Percentiles rank a stretch among this genome's conserved stretches.
Evolutionary conservation across 2,888 invertebrate genomes (phyloP).

Genomic region (Nephrotoma appendiculata): DNA sequence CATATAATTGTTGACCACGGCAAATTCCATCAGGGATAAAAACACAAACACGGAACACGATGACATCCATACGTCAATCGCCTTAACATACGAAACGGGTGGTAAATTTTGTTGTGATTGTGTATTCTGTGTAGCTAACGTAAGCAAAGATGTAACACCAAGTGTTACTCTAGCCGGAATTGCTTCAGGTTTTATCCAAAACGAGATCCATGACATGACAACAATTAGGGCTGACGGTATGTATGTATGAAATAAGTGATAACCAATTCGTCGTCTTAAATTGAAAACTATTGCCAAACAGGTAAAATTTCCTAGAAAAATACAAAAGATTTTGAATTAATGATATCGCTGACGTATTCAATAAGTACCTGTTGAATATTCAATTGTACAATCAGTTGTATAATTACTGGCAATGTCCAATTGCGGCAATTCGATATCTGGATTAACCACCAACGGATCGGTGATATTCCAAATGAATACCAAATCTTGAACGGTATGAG

Average conservation of each 20-base stretch:
- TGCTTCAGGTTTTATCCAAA: slow-evolving; percentile 90
- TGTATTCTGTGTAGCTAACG: slow-evolving; percentile 81
- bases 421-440: slow-evolving; percentile 78
- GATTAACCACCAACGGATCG: slow-evolving; percentile 74
- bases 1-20: slow-evolving; percentile 75
- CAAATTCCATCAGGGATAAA: slow-evolving; percentile 78
- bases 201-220: slow-evolving; percentile 92
- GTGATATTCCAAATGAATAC: slow-evolving; percentile 83
- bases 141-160: slow-evolving; percentile 74
- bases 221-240: slow-evolving; percentile 84
- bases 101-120: slow-evolving; percentile 81
- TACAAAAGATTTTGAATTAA: slow-evolving; percentile 22
- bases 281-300: slow-evolving; percentile 83
- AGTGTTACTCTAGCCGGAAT: slow-evolving; percentile 81
- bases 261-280: slow-evolving; percentile 66
- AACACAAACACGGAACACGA: slow-evolving; percentile 87
- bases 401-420: slow-evolving; percentile 75
- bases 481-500: slow-evolving; percentile 78
- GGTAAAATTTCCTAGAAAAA: slow-evolving; percentile 67
- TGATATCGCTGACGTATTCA: slow-evolving; percentile 27
- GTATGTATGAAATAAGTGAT: slow-evolving; percentile 84
- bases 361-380: slow-evolving; percentile 24
- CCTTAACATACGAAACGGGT: slow-evolving; percentile 84
- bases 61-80: slow-evolving; percentile 88
- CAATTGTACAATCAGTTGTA: slow-evolving; percentile 80